Evolutionary conservation across 2,888 invertebrate genomes (phyloP).

Genomic region (Drosophila koepferae): DNA sequence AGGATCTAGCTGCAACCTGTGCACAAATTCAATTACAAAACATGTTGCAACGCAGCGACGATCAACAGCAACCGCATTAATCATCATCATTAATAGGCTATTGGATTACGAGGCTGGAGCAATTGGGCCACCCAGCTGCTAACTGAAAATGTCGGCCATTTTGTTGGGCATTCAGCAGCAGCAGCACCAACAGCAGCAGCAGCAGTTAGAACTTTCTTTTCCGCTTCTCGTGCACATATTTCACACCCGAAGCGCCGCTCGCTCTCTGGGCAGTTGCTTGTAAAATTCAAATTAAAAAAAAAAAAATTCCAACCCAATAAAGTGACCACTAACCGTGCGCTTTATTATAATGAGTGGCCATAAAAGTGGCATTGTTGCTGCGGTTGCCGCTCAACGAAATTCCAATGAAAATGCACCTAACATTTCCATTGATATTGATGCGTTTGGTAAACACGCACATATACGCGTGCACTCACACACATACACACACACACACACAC

Average conservation of each 20-base stretch:
- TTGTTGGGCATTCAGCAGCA: constrained; percentile 6
- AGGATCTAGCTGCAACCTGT: constrained; percentile 36
- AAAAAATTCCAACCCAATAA: constrained; percentile 11
- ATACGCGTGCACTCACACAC: not conserved
- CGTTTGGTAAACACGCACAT: constrained; percentile 50
- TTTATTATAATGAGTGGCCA: constrained; percentile 82
- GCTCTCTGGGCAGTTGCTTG: constrained; percentile 47
- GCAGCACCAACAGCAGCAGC: not conserved
- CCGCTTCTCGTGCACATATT: constrained; percentile 37
- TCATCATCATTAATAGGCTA: constrained; percentile 78
- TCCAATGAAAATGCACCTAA: constrained; percentile 78
- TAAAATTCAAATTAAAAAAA: constrained; percentile 77
- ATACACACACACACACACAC: constrained; percentile 8
- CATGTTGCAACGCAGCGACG: constrained; percentile 71
- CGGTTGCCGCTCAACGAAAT: constrained; percentile 61
- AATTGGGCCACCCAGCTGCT: constrained; percentile 61
- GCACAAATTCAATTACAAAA: constrained; percentile 68
- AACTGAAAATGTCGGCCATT: constrained; percentile 34
- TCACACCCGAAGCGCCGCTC: constrained; percentile 75
- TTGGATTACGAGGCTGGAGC: constrained; percentile 57
- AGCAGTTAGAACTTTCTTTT: constrained; percentile 61
- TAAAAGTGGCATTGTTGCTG: constrained; percentile 73
- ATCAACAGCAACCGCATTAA: constrained; percentile 64
- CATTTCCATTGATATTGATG: constrained; percentile 72
- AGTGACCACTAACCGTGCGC: constrained; percentile 78